Conservation (phyloP, 2,888 invertebrate genomes). For the Saturnia japonica region DNA sequence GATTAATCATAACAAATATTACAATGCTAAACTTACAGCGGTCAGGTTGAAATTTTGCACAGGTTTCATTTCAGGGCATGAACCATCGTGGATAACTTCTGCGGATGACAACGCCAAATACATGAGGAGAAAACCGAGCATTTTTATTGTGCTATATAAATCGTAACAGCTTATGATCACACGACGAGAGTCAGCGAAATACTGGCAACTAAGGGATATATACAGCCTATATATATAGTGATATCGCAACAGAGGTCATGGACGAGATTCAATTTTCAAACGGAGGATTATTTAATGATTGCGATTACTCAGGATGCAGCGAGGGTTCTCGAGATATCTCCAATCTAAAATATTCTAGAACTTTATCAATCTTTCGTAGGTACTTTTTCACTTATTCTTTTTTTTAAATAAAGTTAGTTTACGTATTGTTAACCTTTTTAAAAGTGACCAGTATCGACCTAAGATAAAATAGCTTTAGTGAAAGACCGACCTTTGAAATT, state of each 20-base stretch:
- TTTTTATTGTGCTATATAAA: conserved; percentile 32
- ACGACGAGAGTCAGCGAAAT: conserved; percentile 42
- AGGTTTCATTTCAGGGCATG: conserved; percentile 60
- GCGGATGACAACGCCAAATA: conserved; percentile 56
- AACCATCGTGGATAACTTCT: conserved; percentile 53
- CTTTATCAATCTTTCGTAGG: neutral
- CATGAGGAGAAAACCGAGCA: conserved; percentile 52
- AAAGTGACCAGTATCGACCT: neutral
- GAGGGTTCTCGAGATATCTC: conserved; percentile 25
- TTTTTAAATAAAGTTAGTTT: neutral
- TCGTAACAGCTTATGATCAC: conserved; percentile 15
- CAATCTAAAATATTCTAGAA: conserved; percentile 11
- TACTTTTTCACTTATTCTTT: neutral
- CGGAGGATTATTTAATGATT: conserved; percentile 56
- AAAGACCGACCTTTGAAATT: neutral
- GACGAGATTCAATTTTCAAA: conserved; percentile 51
- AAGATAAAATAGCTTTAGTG: no score
- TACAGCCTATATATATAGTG: conserved; percentile 59
- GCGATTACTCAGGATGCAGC: conserved; percentile 40
- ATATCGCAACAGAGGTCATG: conserved; percentile 55
- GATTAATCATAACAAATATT: neutral
- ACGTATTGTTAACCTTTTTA: neutral
- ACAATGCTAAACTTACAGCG: conserved; percentile 45
- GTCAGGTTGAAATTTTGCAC: conserved; percentile 62
- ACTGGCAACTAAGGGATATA: conserved; percentile 41